Evolutionary conservation across 2,888 invertebrate genomes (phyloP), one percentile per base, ranked within the genome.

Genomic region (Pseudolycoriella hygida): DNA sequence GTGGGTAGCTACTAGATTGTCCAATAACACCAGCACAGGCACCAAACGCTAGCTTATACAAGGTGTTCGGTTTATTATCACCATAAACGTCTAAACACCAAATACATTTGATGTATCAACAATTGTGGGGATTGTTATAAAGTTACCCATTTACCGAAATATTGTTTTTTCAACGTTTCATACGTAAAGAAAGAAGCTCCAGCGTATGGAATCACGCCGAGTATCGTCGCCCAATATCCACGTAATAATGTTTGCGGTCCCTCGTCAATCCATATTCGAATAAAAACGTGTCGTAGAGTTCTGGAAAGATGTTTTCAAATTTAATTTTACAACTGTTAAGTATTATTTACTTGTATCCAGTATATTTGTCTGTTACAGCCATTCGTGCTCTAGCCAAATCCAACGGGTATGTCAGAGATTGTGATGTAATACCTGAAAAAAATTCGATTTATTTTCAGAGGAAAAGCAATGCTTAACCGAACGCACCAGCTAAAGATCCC

Each of bases 131-230:
- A 38, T 40, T 43, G 2, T 42, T 32, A 43, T 3, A 25, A 12
- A n/a, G 34, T 25, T 17, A 8, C 54, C 8, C 4, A 25, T 64
- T 68, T 60, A 88, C 88, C 81, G 57, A 70, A 65, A 57, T 87
- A 77, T 54, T 76, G 66, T 49, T 78, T 76, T 63, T 97, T 97
- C 19, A 97, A 72, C 1, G 87, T 83, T 68, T 97, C 97, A 60
- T 94, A 98, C 0, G 92, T 97, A 67, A 85, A 96, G 70, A 98
- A 98, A 14, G 94, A 92, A 43, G 86, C 85, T 3, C 97, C 97
- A 0, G 97, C 94, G 66, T 97, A 97, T 0, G 94, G 94, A 52
- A 96, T 83, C 3, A 93, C 92, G 1, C 97, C 97, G 17, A 90
- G 61, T 45, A 97, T 75, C 0, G 97, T 94, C 1, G 96, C 88